Percentiles rank a stretch among this genome's conserved stretches.
These are phyloP conservation scores for Chamaedrilus cognettii DNA, from an alignment of 2,888 invertebrate species.

Conservation along the genomic window DNA sequence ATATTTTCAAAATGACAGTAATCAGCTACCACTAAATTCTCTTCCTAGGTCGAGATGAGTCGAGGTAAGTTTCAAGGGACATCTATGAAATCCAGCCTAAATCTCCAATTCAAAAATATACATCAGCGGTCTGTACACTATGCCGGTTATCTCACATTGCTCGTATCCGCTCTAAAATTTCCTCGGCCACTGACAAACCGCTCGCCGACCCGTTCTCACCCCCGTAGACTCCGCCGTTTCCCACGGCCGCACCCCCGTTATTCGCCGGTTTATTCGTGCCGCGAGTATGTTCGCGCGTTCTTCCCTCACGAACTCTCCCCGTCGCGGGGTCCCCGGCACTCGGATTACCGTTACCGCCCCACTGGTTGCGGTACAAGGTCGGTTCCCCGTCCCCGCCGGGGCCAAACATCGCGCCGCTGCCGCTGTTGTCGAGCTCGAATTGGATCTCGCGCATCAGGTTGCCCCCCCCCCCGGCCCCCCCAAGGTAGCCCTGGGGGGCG, in stretches of 20 bases:
- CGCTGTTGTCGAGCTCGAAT: conserved; percentile 42
- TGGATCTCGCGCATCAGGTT: conserved; percentile 49
- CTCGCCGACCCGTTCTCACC: neutral
- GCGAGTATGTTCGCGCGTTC: neutral
- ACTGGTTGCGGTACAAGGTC: neutral
- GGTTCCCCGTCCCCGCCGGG: neutral
- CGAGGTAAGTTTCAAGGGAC: no score
- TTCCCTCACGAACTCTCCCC: neutral
- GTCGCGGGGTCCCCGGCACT: neutral
- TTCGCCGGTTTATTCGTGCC: neutral
- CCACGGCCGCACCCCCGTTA: neutral
- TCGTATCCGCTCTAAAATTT: conserved; percentile 48
- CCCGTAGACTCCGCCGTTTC: neutral
- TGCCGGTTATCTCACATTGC: conserved; percentile 36
- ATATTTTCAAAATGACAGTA: no score
- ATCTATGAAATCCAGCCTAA: no score
- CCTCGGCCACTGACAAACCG: conserved; percentile 49
- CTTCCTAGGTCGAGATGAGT: no score
- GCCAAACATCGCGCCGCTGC: neutral
- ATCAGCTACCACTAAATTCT: no score
- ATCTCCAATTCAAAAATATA: no score
- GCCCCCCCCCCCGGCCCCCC: no score
- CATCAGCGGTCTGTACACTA: no score
- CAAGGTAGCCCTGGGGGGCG: no score
- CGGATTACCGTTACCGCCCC: neutral